Base-by-base conservation (phyloP, 2,113 vertebrate species). In the Caracal caracal region DNA sequence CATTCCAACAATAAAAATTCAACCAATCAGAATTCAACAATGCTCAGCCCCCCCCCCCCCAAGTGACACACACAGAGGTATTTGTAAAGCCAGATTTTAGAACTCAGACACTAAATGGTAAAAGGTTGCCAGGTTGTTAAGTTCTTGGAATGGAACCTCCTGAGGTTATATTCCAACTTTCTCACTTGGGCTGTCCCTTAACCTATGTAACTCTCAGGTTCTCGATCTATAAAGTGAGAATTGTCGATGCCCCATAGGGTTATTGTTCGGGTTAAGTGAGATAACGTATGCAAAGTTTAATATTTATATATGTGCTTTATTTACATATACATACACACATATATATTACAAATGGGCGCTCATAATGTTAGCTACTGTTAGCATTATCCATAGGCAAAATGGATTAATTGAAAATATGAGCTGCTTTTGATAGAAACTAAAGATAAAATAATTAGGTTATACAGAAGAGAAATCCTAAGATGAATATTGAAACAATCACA, bases 391-490 rank as follows among this genome's bases (percentile, higher is more conserved):
- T 11, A 85, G 35, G 47, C 35, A 86, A 20, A 28, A 56, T 10
- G 5, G 40, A 80, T 75, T 15, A 7, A 11, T 8, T 79, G 28
- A 10, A 96, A 93, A 90, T 20, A 24, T 51, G 24, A 84, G 76
- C 35, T 90, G 43, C 37, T 40, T 91, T 61, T 95, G 84, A 78
- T 33, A 90, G 43, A 97, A 28, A 40, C 10, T 51, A 79, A 94
- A 94, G 40, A 19, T 87, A 92, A 97, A 79, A 82, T 91, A 90
- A 75, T 90, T 61, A 53, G 19, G 20, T 66, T 63, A 43, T 91
- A 56, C 61, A 37, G 59, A 43, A 88, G 22, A 96, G 66, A 47
- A 96, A 71, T n/a, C 26, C 4, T 70, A 75, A 88, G 30, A 59
- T 80, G 17, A 65, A 16, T 40, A 33, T 83, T 16, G 68, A 56